These are phyloP conservation scores for Catocala fraxini DNA, from an alignment of 2,888 invertebrate species.

Conservation along the genomic window DNA sequence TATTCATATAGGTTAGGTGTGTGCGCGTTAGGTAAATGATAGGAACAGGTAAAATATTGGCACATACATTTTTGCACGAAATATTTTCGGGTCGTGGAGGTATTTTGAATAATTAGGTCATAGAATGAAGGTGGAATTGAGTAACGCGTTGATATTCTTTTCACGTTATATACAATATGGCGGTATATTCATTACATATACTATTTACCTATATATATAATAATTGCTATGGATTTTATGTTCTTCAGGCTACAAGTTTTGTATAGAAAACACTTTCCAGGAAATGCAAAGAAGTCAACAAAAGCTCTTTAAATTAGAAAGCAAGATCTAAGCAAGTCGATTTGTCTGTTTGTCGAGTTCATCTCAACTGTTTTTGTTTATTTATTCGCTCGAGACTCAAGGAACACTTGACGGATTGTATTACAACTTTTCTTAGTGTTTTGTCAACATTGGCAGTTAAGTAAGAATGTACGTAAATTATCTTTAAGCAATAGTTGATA, in stretches of 20 bases:
- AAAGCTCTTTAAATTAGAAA: constrained; percentile 2
- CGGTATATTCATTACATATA: no score
- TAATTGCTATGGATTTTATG: no score
- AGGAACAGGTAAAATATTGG: constrained; percentile 16
- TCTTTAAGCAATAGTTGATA: no score
- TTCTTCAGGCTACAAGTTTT: no score
- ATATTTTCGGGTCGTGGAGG: constrained; percentile 11
- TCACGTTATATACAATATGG: no score
- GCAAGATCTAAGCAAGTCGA: not conserved
- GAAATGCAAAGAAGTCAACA: not conserved
- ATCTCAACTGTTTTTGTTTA: constrained; percentile 6
- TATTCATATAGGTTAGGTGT: constrained; percentile 42
- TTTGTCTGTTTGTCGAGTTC: not conserved
- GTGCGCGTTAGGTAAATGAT: constrained; percentile 23
- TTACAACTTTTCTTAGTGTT: not conserved
- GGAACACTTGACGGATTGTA: not conserved
- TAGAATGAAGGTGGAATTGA: no score
- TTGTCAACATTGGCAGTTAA: not conserved
- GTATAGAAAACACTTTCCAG: not conserved
- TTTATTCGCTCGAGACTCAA: not conserved
- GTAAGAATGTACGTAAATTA: no score
- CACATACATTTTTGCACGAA: constrained; percentile 7
- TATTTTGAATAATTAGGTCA: not conserved
- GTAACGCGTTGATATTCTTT: no score
- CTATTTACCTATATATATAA: no score